These are phyloP conservation scores for Dasysyrphus albostriatus DNA, from an alignment of 2,888 invertebrate species.

Conservation along the genomic window DNA sequence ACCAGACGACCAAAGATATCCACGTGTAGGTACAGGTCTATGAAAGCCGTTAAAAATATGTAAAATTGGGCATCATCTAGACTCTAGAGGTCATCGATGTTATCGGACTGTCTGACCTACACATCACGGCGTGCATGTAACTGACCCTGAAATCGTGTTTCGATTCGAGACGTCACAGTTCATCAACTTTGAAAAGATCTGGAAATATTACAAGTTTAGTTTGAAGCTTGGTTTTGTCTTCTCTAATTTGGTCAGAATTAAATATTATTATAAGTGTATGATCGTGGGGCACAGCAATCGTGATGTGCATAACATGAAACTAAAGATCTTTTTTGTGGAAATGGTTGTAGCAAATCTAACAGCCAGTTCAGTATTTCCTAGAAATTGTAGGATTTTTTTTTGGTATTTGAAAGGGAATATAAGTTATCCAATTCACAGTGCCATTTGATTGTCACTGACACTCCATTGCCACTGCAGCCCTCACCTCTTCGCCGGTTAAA, in stretches of 20 bases:
- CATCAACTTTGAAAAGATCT: constrained; percentile 4
- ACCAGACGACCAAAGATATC: constrained; percentile 1
- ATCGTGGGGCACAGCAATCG: constrained; percentile 2
- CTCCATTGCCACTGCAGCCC: neutral
- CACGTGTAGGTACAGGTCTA: constrained; percentile 5
- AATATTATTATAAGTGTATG: neutral
- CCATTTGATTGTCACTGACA: constrained; percentile 8
- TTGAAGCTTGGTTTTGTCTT: neutral
- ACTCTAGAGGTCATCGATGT: constrained; percentile 55
- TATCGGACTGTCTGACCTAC: neutral
- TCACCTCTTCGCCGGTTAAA: neutral
- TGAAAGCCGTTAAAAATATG: constrained; percentile 33
- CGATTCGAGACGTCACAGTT: constrained; percentile 13
- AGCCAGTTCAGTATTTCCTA: constrained; percentile 46
- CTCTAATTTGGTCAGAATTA: neutral
- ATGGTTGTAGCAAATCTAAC: constrained; percentile 11
- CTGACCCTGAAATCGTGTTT: constrained; percentile 7
- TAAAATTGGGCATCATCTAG: constrained; percentile 39
- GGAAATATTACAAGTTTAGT: neutral
- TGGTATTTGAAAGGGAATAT: constrained; percentile 2
- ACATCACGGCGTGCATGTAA: constrained; percentile 6
- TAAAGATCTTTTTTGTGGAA: neutral
- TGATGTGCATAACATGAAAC: neutral
- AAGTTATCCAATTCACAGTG: constrained; percentile 4
- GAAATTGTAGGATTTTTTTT: constrained; percentile 25